Base-by-base conservation (phyloP, 2,113 vertebrate genomes). In the Corynorhinus townsendii region DNA sequence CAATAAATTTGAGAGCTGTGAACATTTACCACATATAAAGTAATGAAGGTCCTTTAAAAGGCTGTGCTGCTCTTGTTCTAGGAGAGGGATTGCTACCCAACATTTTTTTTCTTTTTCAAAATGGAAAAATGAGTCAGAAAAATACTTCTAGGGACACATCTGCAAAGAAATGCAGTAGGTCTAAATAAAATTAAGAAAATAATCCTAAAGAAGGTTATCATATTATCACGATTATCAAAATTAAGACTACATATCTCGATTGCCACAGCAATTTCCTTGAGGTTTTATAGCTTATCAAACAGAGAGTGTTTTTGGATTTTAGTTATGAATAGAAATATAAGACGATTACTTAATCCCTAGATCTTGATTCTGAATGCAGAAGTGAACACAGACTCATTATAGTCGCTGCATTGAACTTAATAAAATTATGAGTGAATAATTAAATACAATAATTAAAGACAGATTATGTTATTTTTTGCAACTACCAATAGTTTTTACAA, bases 1-100 rank as follows among this genome's bases (percentile, higher is more conserved):
- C 97, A 97, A 94, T 98, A 97, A 96, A 98, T 96, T 89, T 98
- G 96, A 97, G 97, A 97, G 97, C 97, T 97, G 97, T 90, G 98
- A 98, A 98, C 89, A 97, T 96, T 97, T 97, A 97, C 94, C 95
- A 96, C 96, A 90, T 98, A 97, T 98, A 96, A 98, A 97, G 98
- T 93, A 96, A 96, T 68, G 52, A 97, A 94, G 83, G 84, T 96
- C 93, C 76, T 97, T 85, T 96, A 96, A 97, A 97, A 97, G 97
- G 82, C 94, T 95, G 94, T 97, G 92, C 87, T 97, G 91, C 96
- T 97, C 96, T 95, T 96, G 81, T 97, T 97, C 95, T 97, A 96
- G 43, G 12, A 43, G 62, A 90, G 88, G n/a, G 17, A 79, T 52
- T 59, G 12, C 17, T 90, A 22, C 11, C 22, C 49, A 38, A 69